These are phyloP conservation scores for Drosophila neonasuta DNA, from an alignment of 2,888 invertebrate species.

Conservation along the genomic window DNA sequence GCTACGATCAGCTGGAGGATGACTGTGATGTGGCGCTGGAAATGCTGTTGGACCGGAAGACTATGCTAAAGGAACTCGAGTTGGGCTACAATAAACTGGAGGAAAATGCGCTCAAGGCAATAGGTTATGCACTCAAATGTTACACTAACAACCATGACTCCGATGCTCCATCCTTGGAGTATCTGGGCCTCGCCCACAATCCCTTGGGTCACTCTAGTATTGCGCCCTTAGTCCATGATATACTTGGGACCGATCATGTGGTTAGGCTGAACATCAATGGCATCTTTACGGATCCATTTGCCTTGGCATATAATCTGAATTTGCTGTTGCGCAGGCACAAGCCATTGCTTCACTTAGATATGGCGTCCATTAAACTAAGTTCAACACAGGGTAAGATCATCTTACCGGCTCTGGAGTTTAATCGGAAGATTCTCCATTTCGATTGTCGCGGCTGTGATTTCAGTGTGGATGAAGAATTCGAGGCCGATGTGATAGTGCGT, in stretches of 20 bases:
- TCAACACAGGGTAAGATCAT: slow-evolving; percentile 32
- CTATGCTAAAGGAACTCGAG: slow-evolving; percentile 62
- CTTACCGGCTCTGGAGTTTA: slow-evolving; percentile 59
- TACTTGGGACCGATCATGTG: slow-evolving; percentile 60
- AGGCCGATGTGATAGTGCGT: slow-evolving; percentile 69
- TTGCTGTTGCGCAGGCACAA: slow-evolving; percentile 59
- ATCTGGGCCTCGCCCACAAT: slow-evolving; percentile 74
- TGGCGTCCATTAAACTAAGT: slow-evolving; percentile 60
- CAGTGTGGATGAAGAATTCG: slow-evolving; percentile 64
- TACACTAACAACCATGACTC: neutral
- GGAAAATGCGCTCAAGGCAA: slow-evolving; percentile 23
- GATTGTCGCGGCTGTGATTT: slow-evolving; percentile 71
- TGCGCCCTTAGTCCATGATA: slow-evolving; percentile 21
- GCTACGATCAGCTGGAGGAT: slow-evolving; percentile 70
- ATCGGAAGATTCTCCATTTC: slow-evolving; percentile 58
- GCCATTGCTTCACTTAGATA: slow-evolving; percentile 55
- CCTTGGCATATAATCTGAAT: slow-evolving; percentile 40
- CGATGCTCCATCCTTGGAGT: slow-evolving; percentile 42
- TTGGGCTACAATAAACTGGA: slow-evolving; percentile 71
- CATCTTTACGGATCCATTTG: slow-evolving; percentile 13
- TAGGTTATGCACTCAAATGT: slow-evolving; percentile 35
- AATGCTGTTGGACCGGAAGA: slow-evolving; percentile 55
- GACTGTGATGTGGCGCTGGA: slow-evolving; percentile 64
- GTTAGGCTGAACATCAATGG: slow-evolving; percentile 64
- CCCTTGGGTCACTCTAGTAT: slow-evolving; percentile 53